These are phyloP conservation scores for Oegoconia quadripuncta DNA, from an alignment of 2,888 invertebrate genomes.

Conservation along the genomic window DNA sequence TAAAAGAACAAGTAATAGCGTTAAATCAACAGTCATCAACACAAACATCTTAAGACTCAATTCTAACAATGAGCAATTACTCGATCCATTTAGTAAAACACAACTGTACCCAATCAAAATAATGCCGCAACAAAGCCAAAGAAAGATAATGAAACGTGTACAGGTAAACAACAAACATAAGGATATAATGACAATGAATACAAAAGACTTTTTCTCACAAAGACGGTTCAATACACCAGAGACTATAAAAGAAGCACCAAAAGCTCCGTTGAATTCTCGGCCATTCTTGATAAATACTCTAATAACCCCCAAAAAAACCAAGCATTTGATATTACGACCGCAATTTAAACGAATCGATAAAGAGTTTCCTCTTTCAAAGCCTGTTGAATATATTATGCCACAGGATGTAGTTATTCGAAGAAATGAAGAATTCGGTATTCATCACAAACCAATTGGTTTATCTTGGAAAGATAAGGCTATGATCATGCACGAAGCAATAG, in stretches of 20 bases:
- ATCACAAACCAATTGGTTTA: slow-evolving; percentile 23
- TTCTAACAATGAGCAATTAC: slow-evolving; percentile 14
- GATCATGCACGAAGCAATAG: slow-evolving; percentile 22
- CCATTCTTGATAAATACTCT: not conserved
- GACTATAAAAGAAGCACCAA: slow-evolving; percentile 13
- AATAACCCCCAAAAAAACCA: slow-evolving; percentile 17
- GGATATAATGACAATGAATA: slow-evolving; percentile 33
- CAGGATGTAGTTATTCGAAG: too few species aligned
- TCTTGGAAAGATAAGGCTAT: slow-evolving; percentile 34
- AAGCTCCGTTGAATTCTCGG: not conserved
- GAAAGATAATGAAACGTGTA: slow-evolving; percentile 34
- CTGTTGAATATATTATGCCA: slow-evolving; percentile 7
- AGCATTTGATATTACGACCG: slow-evolving; percentile 31
- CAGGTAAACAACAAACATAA: slow-evolving; percentile 28
- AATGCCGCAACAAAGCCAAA: slow-evolving; percentile 22
- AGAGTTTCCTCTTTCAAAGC: slow-evolving; percentile 26
- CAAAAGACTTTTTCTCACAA: slow-evolving; percentile 37
- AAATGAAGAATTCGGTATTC: slow-evolving; percentile 21
- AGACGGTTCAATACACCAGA: slow-evolving; percentile 24
- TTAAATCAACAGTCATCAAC: not conserved
- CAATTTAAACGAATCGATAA: slow-evolving; percentile 30
- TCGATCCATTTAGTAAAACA: slow-evolving; percentile 35
- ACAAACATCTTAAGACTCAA: slow-evolving; percentile 4
- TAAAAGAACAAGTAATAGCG: not conserved
- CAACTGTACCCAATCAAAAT: slow-evolving; percentile 36